A percentile compares a stretch with the other conserved stretches of the same genome.
These are phyloP conservation scores for Megaceryle maxima DNA, from an alignment of 2,113 vertebrate species.

Conservation along the genomic window DNA sequence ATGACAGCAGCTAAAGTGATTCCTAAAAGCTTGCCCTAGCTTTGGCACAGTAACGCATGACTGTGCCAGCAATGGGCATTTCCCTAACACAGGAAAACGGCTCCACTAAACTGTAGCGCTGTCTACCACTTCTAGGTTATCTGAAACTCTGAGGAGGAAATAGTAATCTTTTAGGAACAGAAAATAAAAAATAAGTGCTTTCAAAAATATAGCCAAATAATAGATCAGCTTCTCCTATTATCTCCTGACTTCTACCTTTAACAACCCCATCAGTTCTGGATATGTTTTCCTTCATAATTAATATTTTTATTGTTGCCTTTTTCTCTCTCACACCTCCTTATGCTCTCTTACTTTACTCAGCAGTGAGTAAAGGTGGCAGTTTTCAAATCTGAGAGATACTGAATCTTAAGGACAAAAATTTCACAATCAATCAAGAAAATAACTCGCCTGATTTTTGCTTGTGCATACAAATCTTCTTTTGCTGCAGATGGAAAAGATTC, in stretches of 20 bases:
- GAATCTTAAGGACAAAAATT: not conserved
- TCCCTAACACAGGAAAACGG: not conserved
- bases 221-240: not conserved
- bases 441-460: not conserved
- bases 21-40: not conserved
- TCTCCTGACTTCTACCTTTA: not conserved
- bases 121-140: not conserved
- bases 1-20: not conserved
- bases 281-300: not conserved
- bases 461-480: not conserved
- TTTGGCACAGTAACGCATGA: not conserved
- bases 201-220: not conserved
- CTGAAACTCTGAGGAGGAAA: not conserved
- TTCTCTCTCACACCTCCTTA: not conserved
- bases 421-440: not conserved
- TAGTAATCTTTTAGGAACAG: not conserved
- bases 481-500: not conserved
- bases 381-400: not conserved
- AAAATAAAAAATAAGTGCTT: not conserved
- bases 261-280: not conserved
- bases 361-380: not conserved
- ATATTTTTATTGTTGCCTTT: not conserved
- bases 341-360: not conserved
- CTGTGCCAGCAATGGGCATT: not conserved
- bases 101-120: not conserved